phyloP scores from a whole-genome alignment of 1,140 invertebrate genomes.

The Apis cerana region DNA sequence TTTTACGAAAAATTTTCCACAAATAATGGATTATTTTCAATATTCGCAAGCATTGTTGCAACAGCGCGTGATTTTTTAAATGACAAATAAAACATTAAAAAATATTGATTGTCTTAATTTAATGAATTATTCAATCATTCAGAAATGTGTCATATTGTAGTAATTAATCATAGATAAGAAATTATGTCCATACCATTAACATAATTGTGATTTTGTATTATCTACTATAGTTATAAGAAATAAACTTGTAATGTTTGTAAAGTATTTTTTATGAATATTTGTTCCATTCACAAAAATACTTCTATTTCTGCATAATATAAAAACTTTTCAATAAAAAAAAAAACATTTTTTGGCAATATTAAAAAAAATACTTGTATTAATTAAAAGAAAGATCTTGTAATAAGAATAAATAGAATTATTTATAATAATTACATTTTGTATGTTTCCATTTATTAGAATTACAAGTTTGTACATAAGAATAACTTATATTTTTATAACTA shows the following conservation, averaged over 20 bases:
- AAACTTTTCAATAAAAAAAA: neutral
- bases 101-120: neutral
- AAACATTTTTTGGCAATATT: neutral
- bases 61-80: neutral
- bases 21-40: neutral
- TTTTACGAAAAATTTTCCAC: neutral
- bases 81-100: neutral
- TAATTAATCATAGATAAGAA: slow-evolving; percentile 21
- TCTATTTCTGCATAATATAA: neutral
- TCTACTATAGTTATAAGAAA: slow-evolving; percentile 64
- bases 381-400: neutral
- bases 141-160: slow-evolving; percentile 39
- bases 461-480: neutral
- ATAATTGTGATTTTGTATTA: slow-evolving; percentile 71
- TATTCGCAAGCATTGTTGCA: neutral
- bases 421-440: neutral
- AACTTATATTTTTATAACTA: neutral
- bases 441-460: neutral
- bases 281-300: neutral
- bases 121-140: neutral
- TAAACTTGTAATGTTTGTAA: slow-evolving; percentile 69
- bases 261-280: slow-evolving; percentile 18
- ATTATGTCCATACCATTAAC: slow-evolving; percentile 32
- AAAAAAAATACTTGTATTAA: neutral
- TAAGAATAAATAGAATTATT: slow-evolving; percentile 13